Evolutionary conservation across 2,888 invertebrate genomes (phyloP), one percentile per base, ranked within the genome.

Genomic region (Hedychridium roseum): DNA sequence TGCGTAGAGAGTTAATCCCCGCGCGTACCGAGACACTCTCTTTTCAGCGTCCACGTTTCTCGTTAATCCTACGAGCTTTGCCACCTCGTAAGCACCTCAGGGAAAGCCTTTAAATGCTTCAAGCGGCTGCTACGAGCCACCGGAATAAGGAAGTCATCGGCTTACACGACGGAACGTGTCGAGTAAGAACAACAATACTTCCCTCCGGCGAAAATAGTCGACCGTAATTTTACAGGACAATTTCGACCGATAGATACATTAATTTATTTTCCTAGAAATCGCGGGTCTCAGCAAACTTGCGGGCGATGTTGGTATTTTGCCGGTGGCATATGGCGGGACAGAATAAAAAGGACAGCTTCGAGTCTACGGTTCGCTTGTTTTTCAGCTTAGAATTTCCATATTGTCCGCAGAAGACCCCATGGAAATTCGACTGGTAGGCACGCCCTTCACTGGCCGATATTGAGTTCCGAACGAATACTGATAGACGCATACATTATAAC

Each of bases 381-480:
- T 71, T 70, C 59, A 64, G 61, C 60, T 58, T 57, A 50, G 50
- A 57, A 72, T 72, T 71, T 72, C 72, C 72, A 72, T 71, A 71
- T 65, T 60, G 70, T 68, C 70, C 66, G 67, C 53, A 45, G 63
- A 57, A 63, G 59, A 56, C 68, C 64, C 58, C 64, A 73, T 73
- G 73, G 70, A 71, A 73, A 73, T 73, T 59, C 54, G 55, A 46
- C 48, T 48, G 56, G 35, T 58, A 52, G 57, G 57, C 59, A 60
- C 60, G 56, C 57, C 62, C 60, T 59, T 50, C 61, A 50, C 59
- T 63, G 61, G 54, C 62, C 68, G 57, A 70, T 73, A 69, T 73
- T 70, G 68, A 68, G 64, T 71, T 66, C 59, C 59, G 58, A 62
- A 62, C 66, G 70, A 71, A 71, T 73, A 70, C 71, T 65, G 64